These are phyloP conservation scores for Hesperophylax magnus DNA, from an alignment of 1,140 invertebrate genomes.

Conservation along the genomic window DNA sequence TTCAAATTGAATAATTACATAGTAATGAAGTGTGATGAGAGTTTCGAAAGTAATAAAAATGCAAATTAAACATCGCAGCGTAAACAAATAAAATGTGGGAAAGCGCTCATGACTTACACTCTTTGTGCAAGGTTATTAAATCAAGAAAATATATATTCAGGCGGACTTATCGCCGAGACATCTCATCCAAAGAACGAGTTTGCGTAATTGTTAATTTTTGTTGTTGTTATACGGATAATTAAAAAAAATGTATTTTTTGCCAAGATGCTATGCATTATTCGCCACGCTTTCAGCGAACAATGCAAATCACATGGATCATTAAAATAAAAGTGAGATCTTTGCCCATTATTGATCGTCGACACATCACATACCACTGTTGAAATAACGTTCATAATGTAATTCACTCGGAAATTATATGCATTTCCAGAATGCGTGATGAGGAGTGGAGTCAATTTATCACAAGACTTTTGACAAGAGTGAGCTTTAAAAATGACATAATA, in stretches of 20 bases:
- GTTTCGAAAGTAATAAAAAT: slow-evolving; percentile 26
- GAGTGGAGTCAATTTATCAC: too few species aligned
- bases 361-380: too few species aligned
- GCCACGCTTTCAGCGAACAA: slow-evolving; percentile 1
- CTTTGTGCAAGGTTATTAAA: neutral
- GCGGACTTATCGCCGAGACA: neutral
- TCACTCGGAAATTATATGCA: too few species aligned
- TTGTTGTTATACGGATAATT: slow-evolving; percentile 17
- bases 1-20: slow-evolving; percentile 1
- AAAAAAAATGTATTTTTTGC: neutral
- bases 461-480: too few species aligned
- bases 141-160: too few species aligned
- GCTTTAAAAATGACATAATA: too few species aligned
- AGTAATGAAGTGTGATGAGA: slow-evolving; percentile 25
- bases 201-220: too few species aligned
- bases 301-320: neutral
- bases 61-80: slow-evolving; percentile 1
- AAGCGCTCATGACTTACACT: neutral
- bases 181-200: neutral
- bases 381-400: too few species aligned
- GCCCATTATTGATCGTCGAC: too few species aligned
- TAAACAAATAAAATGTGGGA: slow-evolving; percentile 19
- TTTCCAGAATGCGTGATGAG: too few species aligned
- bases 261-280: too few species aligned
- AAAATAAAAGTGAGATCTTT: too few species aligned